Base-by-base conservation (phyloP, 2,113 vertebrate species). In the Micronisus gabar region DNA sequence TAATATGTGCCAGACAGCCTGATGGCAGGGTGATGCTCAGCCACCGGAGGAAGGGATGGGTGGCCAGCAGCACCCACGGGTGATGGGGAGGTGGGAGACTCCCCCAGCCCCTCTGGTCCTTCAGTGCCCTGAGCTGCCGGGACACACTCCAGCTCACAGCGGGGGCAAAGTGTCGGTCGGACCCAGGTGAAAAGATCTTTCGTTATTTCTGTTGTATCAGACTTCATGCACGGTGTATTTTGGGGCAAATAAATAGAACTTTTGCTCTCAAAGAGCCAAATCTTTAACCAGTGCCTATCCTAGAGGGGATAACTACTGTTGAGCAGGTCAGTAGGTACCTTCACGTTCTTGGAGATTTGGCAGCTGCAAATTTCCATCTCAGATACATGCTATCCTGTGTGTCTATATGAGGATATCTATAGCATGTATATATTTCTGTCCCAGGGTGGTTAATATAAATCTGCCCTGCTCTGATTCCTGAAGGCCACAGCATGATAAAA, bases 311-410 rank as follows among this genome's bases (percentile, higher is more conserved):
- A 34, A 47, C 16, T 15, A 68, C 7, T 20, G 9, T 13, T 34
- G 45, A 12, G 17, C 13, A 20, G 47, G 26, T 41, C 88, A 26
- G 71, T 15, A 38, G 66, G 22, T 10, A 16, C 45, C 29, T 43
- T 53, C 84, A 20, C 0, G 0, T 6, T 10, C 9, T 5, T n/a
- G 21, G 23, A 40, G 67, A 21, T 56, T 36, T 11, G 9, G 74
- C 65, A 76, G 76, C 68, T 70, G n/a, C 43, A 43, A n/a, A 50
- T 55, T 45, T 59, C 47, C 47, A 9, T 21, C 74, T 52, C 19
- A 4, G 13, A 10, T 20, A 29, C 5, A 7, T 11, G 22, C 38
- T 58, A 2, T 50, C 61, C 41, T 17, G 13, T 18, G 52, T 30
- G 34, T 13, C 7, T 19, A 26, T 9, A 30, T 0, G 22, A 91